Base-by-base conservation (phyloP, 1,140 invertebrate species). In the Mya arenaria region DNA sequence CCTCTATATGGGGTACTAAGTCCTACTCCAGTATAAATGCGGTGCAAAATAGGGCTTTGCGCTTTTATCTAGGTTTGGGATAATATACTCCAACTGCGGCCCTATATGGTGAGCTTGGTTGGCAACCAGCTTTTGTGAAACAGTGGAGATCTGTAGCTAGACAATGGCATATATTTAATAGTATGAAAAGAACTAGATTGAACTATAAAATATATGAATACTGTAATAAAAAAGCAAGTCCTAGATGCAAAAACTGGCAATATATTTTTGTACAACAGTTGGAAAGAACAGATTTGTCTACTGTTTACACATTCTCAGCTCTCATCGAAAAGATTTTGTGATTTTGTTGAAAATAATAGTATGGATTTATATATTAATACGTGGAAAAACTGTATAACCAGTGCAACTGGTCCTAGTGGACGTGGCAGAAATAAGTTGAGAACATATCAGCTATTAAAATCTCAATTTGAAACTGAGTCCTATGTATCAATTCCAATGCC, bases 11-110 rank as follows among this genome's bases (percentile, higher is more conserved):
- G 69, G 69, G 6, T 32, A 56, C 69, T 19, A 19, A 58, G 36
- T 28, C 25, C 30, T 73, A 28, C 25, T 56, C 69, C 15, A 15
- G 48, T 56, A 73, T 73, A 30, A 73, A 73, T 58, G 69, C 69
- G 15, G 52, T 73, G 8, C 69, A 73, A 32, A 55, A n/a, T 55
- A 28, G 69, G n/a, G 69, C 69, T 34, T 15, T 28, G n/a, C n/a
- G 41, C n/a, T 69, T 30, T 25, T 23, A 41, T 48, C 32, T 69
- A 8, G 32, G 32, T 44, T 28, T 69, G 13, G 66, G 66, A 23
- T 41, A 23, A 41, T 69, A 69, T 69, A 44, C 66, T 28, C 66
- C 66, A 10, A 69, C 39, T 30, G 41, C 36, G 17, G 66, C 66
- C 15, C 34, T 69, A 6, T 25, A 32, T 69, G 66, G 66, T 23